Evolutionary conservation across 2,888 invertebrate species (phyloP), one percentile per base, ranked within the genome.

Genomic region (Melieria omissa): DNA sequence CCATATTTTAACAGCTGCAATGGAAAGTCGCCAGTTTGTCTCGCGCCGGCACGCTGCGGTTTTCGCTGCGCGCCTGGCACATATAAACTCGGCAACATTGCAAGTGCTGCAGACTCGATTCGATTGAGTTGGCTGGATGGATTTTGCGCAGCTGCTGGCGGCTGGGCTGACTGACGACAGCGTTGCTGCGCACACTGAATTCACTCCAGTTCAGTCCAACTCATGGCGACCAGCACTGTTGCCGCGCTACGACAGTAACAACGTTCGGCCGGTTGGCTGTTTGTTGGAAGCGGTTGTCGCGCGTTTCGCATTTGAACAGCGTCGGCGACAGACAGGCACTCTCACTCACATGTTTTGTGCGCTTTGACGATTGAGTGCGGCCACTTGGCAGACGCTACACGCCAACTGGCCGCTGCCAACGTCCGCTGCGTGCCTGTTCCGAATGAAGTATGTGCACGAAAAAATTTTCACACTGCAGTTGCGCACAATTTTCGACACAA

Each of bases 11-110:
- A 69, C 74, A 74, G 74, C 71, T 74, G 74, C 74, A 74, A 71
- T 63, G 63, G 46, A 74, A 66, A 69, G 62, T 73, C 63, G 57
- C 41, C 45, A 68, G 69, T 66, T 62, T 49, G 57, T 64, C 54
- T 63, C 67, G 64, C 65, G 54, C 58, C 65, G 58, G 41, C 12
- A 46, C 5, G 46, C 29, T 66, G 0, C 70, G 4, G 9, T 44
- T 70, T 62, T 74, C 74, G 42, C 75, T 81, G 80, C 41, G 70
- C 65, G 74, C 77, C 81, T 77, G 77, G 75, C 79, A 65, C 73
- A 78, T 78, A 78, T 80, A 81, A 82, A 82, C 81, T 82, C 81
- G 82, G 80, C 79, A 81, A 81, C 80, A 79, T 81, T 81, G 80
- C 80, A 81, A 82, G 80, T 79, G 78, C 77, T 74, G 75, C 76